These are phyloP conservation scores for Miltochrista miniata DNA, from an alignment of 2,888 invertebrate species.

Conservation along the genomic window DNA sequence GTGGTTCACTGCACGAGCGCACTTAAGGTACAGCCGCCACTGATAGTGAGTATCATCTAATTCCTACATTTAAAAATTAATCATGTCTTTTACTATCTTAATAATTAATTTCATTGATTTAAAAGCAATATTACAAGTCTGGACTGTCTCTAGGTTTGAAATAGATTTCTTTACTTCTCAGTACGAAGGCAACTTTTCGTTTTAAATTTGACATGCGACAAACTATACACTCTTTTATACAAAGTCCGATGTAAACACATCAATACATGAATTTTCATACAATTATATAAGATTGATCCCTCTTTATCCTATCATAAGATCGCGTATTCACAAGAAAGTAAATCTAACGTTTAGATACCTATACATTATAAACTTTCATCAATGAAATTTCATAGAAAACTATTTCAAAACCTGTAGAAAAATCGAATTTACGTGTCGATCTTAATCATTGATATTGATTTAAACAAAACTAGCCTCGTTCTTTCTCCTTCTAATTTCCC, in stretches of 20 bases:
- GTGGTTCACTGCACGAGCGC: too few relatives aligned
- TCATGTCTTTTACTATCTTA: slow-evolving; percentile 63
- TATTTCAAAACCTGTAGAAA: slow-evolving; percentile 78
- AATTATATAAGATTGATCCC: slow-evolving; percentile 70
- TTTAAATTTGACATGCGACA: slow-evolving; percentile 18
- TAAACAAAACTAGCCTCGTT: slow-evolving; percentile 55
- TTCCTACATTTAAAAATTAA: slow-evolving; percentile 55
- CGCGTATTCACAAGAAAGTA: slow-evolving; percentile 54
- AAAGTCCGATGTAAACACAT: slow-evolving; percentile 34
- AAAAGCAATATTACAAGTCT: slow-evolving; percentile 59
- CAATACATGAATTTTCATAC: slow-evolving; percentile 47
- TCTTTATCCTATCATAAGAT: slow-evolving; percentile 70
- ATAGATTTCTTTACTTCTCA: slow-evolving; percentile 62
- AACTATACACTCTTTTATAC: slow-evolving; percentile 24
- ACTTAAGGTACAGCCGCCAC: too few relatives aligned
- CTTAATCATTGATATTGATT: slow-evolving; percentile 26
- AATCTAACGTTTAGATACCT: slow-evolving; percentile 52
- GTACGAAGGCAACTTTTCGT: slow-evolving; percentile 14
- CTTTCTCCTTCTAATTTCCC: slow-evolving; percentile 47
- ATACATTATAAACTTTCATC: slow-evolving; percentile 52
- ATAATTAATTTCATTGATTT: slow-evolving; percentile 51
- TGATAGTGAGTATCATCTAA: slow-evolving; percentile 57
- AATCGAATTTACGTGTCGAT: slow-evolving; percentile 48
- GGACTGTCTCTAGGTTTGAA: slow-evolving; percentile 75
- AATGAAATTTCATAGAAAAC: slow-evolving; percentile 56